A percentile compares a stretch with the other conserved stretches of the same genome.
phyloP scores from a whole-genome alignment of 2,113 vertebrate species.

The Sylvia atricapilla region DNA sequence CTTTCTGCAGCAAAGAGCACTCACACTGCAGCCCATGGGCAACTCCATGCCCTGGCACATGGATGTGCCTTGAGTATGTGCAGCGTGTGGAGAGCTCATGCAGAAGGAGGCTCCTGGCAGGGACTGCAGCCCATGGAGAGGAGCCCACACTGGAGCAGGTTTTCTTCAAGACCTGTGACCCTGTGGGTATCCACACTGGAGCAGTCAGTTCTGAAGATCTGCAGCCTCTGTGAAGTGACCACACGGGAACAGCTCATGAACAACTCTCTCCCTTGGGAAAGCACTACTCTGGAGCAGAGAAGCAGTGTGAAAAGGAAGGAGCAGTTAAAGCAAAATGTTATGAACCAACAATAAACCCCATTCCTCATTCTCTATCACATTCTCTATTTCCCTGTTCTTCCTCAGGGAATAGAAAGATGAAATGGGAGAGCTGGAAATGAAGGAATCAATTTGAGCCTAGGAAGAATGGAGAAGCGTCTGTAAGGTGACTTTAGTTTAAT shows the following conservation, averaged over 20 bases:
- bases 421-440: not conserved
- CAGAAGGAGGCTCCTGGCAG: not conserved
- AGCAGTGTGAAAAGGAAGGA: not conserved
- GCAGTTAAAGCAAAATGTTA: accelerated
- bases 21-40: not conserved
- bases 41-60: not conserved
- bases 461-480: not conserved
- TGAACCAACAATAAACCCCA: not conserved
- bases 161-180: not conserved
- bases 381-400: not conserved
- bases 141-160: not conserved
- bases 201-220: not conserved
- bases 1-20: not conserved
- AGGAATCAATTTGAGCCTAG: not conserved
- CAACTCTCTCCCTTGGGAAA: not conserved
- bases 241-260: not conserved
- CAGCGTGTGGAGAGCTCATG: accelerated
- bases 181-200: not conserved
- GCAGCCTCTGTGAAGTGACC: not conserved
- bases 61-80: not conserved
- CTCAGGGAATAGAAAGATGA: not conserved
- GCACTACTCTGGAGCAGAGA: not conserved
- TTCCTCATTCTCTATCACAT: not conserved
- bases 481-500: not conserved
- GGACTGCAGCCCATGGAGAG: too few relatives aligned